Conservation (phyloP, 2,888 invertebrate genomes). For the Serrognathus titanus region DNA sequence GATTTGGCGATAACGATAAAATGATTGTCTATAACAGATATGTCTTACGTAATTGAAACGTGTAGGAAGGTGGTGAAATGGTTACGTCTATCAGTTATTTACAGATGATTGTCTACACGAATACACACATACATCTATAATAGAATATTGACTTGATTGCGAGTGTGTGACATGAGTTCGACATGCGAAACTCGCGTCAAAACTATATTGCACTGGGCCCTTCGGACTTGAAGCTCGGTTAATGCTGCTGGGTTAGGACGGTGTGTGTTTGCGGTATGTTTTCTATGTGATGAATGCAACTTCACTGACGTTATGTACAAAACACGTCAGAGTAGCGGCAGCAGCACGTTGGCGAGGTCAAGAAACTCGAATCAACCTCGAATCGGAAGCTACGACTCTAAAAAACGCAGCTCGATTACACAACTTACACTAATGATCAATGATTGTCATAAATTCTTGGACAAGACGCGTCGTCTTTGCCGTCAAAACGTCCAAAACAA, state of each 20-base stretch:
- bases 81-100: slow-evolving; percentile 20
- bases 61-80: slow-evolving; percentile 37
- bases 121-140: slow-evolving; percentile 7
- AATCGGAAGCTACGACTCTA: neutral
- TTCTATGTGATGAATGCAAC: slow-evolving; percentile 12
- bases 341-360: slow-evolving; percentile 32
- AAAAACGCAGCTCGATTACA: slow-evolving; percentile 1
- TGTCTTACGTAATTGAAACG: slow-evolving; percentile 43
- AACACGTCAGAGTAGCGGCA: neutral
- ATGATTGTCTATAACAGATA: slow-evolving; percentile 31
- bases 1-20: slow-evolving; percentile 2
- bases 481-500: slow-evolving; percentile 42
- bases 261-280: slow-evolving; percentile 23
- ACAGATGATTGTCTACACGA: slow-evolving; percentile 18
- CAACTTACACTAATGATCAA: slow-evolving; percentile 23
- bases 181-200: slow-evolving; percentile 7
- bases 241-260: slow-evolving; percentile 30
- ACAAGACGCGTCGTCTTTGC: slow-evolving; percentile 44
- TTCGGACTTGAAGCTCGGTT: slow-evolving; percentile 30
- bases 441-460: slow-evolving; percentile 51
- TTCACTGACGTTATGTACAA: slow-evolving; percentile 13
- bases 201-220: slow-evolving; percentile 39
- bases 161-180: slow-evolving; percentile 31
- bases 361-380: slow-evolving; percentile 23
- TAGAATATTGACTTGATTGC: slow-evolving; percentile 42